Evolutionary conservation across 2,113 vertebrate species (phyloP).

Genomic region (Cryptomyrus ogoouensis): DNA sequence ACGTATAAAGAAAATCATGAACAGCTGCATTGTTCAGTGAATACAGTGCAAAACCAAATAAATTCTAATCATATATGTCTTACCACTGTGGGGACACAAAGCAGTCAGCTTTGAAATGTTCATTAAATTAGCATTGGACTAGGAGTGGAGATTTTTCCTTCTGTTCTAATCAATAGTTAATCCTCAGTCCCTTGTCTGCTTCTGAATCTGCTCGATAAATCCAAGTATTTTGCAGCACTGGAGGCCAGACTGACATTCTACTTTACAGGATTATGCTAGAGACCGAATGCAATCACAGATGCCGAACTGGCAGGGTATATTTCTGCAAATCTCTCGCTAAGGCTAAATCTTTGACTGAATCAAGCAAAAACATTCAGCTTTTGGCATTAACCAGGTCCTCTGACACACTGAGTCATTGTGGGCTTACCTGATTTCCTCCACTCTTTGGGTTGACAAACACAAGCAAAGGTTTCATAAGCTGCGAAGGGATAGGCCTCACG

Average conservation of each 20-base stretch:
- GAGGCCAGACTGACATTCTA: background rate
- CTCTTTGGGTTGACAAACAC: slow-evolving; percentile 98
- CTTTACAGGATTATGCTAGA: background rate
- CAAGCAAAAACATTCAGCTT: background rate
- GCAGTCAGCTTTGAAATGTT: background rate
- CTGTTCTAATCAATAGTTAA: background rate
- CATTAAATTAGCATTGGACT: background rate
- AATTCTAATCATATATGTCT: background rate
- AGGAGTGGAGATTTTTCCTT: background rate
- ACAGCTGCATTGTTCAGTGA: background rate
- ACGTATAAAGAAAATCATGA: background rate
- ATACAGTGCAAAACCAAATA: background rate
- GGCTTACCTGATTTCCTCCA: slow-evolving; percentile 87
- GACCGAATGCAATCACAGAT: background rate
- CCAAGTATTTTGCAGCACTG: background rate
- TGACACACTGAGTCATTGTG: background rate
- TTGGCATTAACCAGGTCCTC: background rate
- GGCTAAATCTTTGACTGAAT: background rate
- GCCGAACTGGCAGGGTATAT: background rate
- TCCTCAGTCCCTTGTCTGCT: background rate
- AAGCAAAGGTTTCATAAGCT: slow-evolving; percentile 90
- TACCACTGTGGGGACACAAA: background rate
- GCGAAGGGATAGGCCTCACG: slow-evolving; percentile 82
- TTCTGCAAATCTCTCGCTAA: background rate
- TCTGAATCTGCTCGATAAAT: background rate